phyloP scores from a whole-genome alignment of 2,113 vertebrate species.

The Ailurus styani region DNA sequence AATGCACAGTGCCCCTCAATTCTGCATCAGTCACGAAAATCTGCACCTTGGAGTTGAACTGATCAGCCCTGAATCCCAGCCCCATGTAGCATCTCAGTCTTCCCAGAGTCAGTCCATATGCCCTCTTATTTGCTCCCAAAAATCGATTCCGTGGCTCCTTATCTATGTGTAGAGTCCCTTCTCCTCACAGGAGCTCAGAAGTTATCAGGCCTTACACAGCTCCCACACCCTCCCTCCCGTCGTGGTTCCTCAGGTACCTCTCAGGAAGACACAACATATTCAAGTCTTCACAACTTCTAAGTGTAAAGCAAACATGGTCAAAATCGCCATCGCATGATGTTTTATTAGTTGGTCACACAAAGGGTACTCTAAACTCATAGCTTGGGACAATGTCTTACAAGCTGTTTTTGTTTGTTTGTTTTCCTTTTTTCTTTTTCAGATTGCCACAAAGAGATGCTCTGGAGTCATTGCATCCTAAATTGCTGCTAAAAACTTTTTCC shows the following conservation, averaged over 20 bases:
- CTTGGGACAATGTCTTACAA: neutral
- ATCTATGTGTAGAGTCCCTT: too few species aligned
- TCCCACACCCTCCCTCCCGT: too few species aligned
- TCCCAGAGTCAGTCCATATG: neutral
- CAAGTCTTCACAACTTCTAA: neutral
- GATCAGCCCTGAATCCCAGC: neutral
- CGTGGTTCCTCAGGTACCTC: neutral
- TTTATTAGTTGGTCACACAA: neutral
- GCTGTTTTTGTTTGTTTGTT: neutral
- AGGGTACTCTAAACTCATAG: neutral
- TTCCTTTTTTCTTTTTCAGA: neutral
- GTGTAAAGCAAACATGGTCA: neutral
- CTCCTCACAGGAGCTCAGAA: neutral
- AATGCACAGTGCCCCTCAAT: neutral
- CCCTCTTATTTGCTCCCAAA: neutral
- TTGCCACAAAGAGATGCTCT: neutral
- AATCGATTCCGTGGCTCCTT: neutral
- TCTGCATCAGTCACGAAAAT: neutral
- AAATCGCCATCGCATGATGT: neutral
- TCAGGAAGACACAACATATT: neutral
- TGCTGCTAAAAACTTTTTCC: neutral
- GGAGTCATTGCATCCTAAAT: neutral
- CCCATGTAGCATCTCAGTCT: neutral
- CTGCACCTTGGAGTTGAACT: neutral
- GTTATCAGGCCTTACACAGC: too few species aligned